phyloP scores from a whole-genome alignment of 2,888 invertebrate genomes.

The Drosophila nigricruria region DNA sequence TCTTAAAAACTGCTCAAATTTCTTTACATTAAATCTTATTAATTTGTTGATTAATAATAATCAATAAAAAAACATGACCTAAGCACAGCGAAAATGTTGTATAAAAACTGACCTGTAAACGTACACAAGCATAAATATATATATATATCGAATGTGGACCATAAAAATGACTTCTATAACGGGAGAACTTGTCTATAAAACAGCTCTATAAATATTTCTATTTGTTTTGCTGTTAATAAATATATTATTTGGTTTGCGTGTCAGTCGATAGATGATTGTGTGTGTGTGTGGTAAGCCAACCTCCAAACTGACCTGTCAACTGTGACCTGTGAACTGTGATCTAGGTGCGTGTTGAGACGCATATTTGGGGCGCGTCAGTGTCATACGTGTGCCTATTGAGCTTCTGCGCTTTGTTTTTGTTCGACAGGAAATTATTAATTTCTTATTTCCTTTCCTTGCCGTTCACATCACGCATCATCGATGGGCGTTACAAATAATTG shows the following conservation, averaged over 20 bases:
- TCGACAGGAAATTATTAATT: conserved; percentile 70
- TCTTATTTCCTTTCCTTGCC: conserved; percentile 55
- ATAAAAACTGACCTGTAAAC: not conserved
- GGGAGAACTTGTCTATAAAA: not conserved
- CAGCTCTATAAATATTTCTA: not conserved
- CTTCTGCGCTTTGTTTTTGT: conserved; percentile 63
- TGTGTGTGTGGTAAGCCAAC: not conserved
- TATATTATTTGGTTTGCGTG: conserved; percentile 34
- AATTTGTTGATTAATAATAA: not conserved
- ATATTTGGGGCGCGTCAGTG: conserved; percentile 29
- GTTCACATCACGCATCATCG: conserved; percentile 30
- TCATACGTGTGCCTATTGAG: conserved; percentile 61
- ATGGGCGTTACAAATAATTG: conserved; percentile 26
- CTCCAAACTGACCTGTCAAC: conserved; percentile 11
- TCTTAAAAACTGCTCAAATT: no score
- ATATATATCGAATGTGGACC: not conserved
- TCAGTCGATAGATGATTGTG: not conserved
- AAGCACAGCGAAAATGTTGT: not conserved
- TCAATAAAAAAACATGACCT: not conserved
- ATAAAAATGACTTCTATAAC: not conserved
- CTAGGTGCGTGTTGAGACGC: conserved; percentile 39
- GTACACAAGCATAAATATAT: no score
- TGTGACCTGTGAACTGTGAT: conserved; percentile 23
- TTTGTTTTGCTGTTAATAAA: conserved; percentile 11
- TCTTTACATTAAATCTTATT: no score